Evolutionary conservation across 1,140 invertebrate species (phyloP), one percentile per base, ranked within the genome.

Genomic region (Drosophila setifemur): DNA sequence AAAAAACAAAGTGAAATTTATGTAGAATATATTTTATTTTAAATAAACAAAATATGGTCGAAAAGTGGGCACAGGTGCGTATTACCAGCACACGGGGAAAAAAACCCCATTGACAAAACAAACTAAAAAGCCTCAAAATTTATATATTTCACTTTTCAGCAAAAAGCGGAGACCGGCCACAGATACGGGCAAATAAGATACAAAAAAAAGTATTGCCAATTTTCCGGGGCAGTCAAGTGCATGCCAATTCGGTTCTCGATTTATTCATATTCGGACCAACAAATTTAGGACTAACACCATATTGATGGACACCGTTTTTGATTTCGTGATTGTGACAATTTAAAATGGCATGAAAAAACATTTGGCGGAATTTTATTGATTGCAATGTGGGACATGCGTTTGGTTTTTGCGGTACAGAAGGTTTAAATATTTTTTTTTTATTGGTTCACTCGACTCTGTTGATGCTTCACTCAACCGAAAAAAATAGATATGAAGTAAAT

Each of bases 241-340:
- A 57, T 33, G 3, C 19, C 52, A 37, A 9, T n/a, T n/a, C 29
- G 48, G 16, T 9, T 66, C 12, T 49, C 57, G 25, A 25, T 49
- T 64, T 64, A 64, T 64, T 64, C 19, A 28, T 21, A 23, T 23
- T 61, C 23, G 40, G 18, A 45, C 29, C 37, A 53, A 43, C 42
- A 55, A 45, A 55, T 55, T 45, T 44, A 25, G 52, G 42, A 26
- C 21, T 37, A 19, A 63, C 54, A 61, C 40, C 42, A 54, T 60
- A 75, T 71, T 83, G 79, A 83, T 78, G 60, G 66, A 74, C 55
- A 73, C 70, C 53, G 50, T 60, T 55, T 83, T 54, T 83, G 79
- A 83, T 83, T 83, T 85, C 64, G 79, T 83, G 79, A 67, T 85
- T 83, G 79, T 79, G 70, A 79, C 74, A 79, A 79, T 79, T 71